Percentiles rank a stretch among this genome's conserved stretches.
phyloP scores from a whole-genome alignment of 2,888 invertebrate species.

The Mamestra brassicae region DNA sequence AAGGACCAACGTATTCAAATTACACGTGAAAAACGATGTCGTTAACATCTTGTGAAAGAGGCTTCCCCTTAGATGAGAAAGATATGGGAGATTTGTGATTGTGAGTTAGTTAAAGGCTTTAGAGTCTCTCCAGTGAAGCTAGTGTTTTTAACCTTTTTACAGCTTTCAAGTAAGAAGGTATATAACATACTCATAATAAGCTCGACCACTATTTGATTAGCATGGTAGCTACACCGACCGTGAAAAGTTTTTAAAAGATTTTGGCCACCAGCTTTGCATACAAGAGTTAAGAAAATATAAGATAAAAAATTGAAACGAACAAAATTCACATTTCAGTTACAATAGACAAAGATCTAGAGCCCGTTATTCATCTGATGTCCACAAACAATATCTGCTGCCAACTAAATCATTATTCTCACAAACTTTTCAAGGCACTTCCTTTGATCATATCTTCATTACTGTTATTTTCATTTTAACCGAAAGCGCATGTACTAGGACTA shows the following conservation, averaged over 20 bases:
- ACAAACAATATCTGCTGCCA: constrained; percentile 28
- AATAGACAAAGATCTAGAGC: neutral
- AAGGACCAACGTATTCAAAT: constrained; percentile 55
- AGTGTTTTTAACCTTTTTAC: too few species aligned
- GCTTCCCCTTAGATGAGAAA: constrained; percentile 37
- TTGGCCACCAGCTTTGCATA: too few species aligned
- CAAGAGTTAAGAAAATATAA: neutral
- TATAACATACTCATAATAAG: too few species aligned
- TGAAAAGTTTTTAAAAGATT: too few species aligned
- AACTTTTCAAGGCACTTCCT: constrained; percentile 41
- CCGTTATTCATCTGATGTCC: constrained; percentile 4
- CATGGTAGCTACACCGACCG: too few species aligned
- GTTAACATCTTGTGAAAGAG: constrained; percentile 33
- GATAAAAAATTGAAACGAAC: neutral
- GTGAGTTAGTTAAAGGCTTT: neutral
- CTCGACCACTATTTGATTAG: too few species aligned
- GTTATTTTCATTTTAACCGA: constrained; percentile 41
- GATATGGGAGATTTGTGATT: constrained; percentile 45
- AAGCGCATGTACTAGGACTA: constrained; percentile 17
- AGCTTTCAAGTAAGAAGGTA: too few species aligned
- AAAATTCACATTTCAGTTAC: neutral
- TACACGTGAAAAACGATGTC: constrained; percentile 61
- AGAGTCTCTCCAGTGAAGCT: neutral
- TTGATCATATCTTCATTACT: constrained; percentile 46
- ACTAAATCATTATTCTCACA: constrained; percentile 14